phyloP scores from a whole-genome alignment of 2,888 invertebrate species.

The Argynnis bischoffii region DNA sequence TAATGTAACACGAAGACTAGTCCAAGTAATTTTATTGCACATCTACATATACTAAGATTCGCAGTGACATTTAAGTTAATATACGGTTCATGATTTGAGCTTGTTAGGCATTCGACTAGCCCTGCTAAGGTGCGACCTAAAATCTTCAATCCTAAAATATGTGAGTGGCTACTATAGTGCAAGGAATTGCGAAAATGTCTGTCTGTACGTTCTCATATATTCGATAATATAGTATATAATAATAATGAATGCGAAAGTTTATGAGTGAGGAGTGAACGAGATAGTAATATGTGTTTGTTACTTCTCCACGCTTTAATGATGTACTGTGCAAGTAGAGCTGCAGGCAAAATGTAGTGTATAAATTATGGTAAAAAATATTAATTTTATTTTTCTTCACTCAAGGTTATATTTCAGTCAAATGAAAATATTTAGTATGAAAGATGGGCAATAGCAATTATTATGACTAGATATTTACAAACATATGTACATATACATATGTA shows the following conservation, averaged over 20 bases:
- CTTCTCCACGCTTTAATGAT: too few relatives aligned
- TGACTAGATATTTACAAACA: too few relatives aligned
- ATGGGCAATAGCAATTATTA: too few relatives aligned
- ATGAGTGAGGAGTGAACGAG: too few relatives aligned
- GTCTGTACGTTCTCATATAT: background rate
- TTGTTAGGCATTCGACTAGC: slow-evolving; percentile 1
- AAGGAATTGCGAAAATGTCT: background rate
- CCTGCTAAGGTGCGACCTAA: slow-evolving; percentile 12
- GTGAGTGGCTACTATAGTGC: background rate
- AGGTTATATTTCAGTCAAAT: too few relatives aligned
- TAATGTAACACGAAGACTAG: background rate
- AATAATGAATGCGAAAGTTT: background rate
- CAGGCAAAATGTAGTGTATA: too few relatives aligned
- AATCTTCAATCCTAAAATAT: slow-evolving; percentile 16
- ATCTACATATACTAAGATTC: slow-evolving; percentile 4
- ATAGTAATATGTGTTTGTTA: too few relatives aligned
- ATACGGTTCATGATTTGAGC: slow-evolving; percentile 13
- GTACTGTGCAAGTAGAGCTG: too few relatives aligned
- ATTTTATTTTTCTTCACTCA: too few relatives aligned
- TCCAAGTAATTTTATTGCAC: background rate
- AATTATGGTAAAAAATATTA: too few relatives aligned
- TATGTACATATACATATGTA: too few relatives aligned
- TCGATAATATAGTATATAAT: background rate
- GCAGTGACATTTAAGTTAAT: slow-evolving; percentile 5
- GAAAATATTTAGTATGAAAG: too few relatives aligned